Evolutionary conservation across 1,140 invertebrate species (phyloP), one percentile per base, ranked within the genome.

Genomic region (Venustaconcha ellipsiformis): DNA sequence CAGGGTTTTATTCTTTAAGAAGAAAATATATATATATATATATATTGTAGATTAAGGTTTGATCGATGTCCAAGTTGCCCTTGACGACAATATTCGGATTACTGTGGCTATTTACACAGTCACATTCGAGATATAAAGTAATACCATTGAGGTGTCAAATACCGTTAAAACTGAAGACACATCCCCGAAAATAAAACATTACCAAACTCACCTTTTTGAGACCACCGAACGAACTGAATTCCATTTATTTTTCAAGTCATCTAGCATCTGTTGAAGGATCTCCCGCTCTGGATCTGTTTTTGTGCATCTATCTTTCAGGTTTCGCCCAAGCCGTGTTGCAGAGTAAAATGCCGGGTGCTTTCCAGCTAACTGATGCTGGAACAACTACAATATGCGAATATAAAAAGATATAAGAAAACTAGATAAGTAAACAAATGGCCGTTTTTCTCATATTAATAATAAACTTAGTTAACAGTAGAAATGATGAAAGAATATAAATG

Each of bases 191-290:
- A 60, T n/a, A 62, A 62, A 62, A 62, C 12, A 26, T 15, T 55
- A 17, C 56, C 17, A n/a, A 15, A 69, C 84, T 77, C 82, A 91
- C 85, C 91, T 93, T 82, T 99, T 96, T 64, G 98, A 96, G 85
- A 96, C 95, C 91, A 98, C 98, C 14, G 94, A 94, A 89, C 97
- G 97, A 14, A 99, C 95, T 11, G 93, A 93, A 60, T 95, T 97
- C 98, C 97, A 99, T 86, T 97, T 97, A 87, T 95, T 94, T 88
- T 98, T 98, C 67, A 99, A 91, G 68, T 99, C 96, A 62, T 94
- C 92, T 62, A 99, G 88, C 93, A 98, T 96, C 83, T 94, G 94
- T 81, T 95, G 94, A 0, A 99, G 90, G 0, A 93, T 92, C 18
- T 88, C 88, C 55, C 86, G 72, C 11, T 94, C 92, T 83, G 98